A percentile compares a stretch with the other conserved stretches of the same genome.
These are phyloP conservation scores for Cephus nigrinus DNA, from an alignment of 2,888 invertebrate species.

Conservation along the genomic window DNA sequence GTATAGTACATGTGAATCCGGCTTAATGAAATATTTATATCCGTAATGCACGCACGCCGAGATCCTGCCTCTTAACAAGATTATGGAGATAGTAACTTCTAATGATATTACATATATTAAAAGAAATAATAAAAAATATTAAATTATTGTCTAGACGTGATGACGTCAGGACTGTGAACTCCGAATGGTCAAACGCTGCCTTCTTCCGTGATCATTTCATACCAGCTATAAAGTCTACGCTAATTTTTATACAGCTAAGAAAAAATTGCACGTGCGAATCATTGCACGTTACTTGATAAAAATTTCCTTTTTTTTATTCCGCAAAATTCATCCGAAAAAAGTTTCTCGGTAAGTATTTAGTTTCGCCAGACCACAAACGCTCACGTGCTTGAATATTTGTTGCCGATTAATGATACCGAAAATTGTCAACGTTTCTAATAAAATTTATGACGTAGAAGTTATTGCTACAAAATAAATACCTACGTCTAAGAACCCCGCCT, in stretches of 20 bases:
- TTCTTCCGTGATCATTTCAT: background rate
- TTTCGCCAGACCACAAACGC: background rate
- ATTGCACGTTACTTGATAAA: background rate
- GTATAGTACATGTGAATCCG: background rate
- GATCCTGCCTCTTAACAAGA: background rate
- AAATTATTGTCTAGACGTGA: background rate
- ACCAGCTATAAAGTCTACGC: background rate
- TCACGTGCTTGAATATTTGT: background rate
- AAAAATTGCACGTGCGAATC: background rate
- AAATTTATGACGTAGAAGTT: background rate
- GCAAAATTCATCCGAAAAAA: background rate
- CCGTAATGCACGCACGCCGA: background rate
- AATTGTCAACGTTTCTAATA: background rate
- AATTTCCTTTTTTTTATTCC: background rate
- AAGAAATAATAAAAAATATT: background rate
- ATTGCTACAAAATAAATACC: background rate
- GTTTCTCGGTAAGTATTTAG: background rate
- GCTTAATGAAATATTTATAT: background rate
- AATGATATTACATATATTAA: background rate
- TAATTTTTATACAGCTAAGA: background rate
- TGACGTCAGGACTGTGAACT: background rate
- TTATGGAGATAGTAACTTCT: background rate
- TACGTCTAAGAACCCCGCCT: background rate
- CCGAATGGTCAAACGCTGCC: background rate
- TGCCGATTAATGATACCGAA: background rate